Evolutionary conservation across 2,797 vertebrate species (phyloP).

Genomic region (Spinus olivaceus): DNA sequence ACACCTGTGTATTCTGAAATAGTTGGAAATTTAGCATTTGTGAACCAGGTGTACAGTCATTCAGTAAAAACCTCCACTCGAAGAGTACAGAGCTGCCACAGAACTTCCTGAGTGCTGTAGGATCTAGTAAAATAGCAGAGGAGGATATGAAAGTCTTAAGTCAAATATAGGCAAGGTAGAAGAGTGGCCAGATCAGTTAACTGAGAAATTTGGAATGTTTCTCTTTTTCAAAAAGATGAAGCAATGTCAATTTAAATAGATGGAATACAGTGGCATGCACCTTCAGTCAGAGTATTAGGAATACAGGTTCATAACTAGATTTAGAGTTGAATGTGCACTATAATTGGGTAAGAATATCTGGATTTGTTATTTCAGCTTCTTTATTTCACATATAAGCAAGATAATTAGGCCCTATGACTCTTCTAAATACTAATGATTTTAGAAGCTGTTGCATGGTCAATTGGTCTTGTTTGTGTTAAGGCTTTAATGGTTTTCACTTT

Average conservation of each 20-base stretch:
- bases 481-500: neutral
- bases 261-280: neutral
- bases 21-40: neutral
- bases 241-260: neutral
- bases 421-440: neutral
- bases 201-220: neutral
- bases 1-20: constrained; percentile 36
- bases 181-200: neutral
- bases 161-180: neutral
- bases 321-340: neutral
- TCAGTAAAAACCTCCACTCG: neutral
- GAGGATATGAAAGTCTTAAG: neutral
- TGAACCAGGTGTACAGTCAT: neutral
- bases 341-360: neutral
- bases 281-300: neutral
- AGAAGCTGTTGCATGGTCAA: neutral
- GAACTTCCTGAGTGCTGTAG: constrained; percentile 50
- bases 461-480: neutral
- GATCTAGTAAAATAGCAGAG: neutral
- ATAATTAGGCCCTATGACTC: neutral
- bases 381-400: neutral
- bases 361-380: neutral
- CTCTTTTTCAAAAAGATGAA: neutral
- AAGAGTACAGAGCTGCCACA: neutral
- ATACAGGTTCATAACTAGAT: neutral